phyloP scores from a whole-genome alignment of 2,888 invertebrate species.

The Cheilosia grossa region DNA sequence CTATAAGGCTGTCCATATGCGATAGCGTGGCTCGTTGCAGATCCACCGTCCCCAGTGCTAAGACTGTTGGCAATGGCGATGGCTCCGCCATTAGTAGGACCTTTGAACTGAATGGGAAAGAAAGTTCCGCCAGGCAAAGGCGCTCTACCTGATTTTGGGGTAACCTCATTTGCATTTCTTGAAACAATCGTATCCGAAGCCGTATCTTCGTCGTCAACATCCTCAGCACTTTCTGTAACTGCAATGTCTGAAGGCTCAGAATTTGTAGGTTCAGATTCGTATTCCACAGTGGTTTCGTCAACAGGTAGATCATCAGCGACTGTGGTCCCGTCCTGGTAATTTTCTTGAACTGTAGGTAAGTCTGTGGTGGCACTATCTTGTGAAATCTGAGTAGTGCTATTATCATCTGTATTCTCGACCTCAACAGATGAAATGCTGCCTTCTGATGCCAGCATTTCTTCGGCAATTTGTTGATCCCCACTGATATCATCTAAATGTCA shows the following conservation, averaged over 20 bases:
- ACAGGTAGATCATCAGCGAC: background rate
- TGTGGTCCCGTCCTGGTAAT: slow-evolving; percentile 61
- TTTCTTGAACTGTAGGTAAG: slow-evolving; percentile 2
- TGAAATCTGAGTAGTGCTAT: slow-evolving; percentile 61
- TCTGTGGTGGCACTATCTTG: background rate
- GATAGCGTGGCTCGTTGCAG: slow-evolving; percentile 77
- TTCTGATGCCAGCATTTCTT: slow-evolving; percentile 77
- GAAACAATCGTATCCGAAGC: slow-evolving; percentile 28
- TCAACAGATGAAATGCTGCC: background rate
- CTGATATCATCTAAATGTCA: slow-evolving; percentile 71
- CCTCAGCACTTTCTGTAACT: slow-evolving; percentile 50
- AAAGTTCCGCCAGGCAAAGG: slow-evolving; percentile 74
- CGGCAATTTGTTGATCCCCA: slow-evolving; percentile 73
- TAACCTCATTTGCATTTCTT: background rate
- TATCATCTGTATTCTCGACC: slow-evolving; percentile 50
- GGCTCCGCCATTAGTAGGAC: slow-evolving; percentile 70
- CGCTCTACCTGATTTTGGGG: slow-evolving; percentile 30
- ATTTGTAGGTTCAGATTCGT: slow-evolving; percentile 30
- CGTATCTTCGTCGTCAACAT: slow-evolving; percentile 53
- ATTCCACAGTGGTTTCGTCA: slow-evolving; percentile 24
- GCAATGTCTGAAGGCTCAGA: slow-evolving; percentile 9
- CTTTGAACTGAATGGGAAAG: slow-evolving; percentile 77
- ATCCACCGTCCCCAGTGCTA: slow-evolving; percentile 77
- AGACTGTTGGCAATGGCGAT: slow-evolving; percentile 78
- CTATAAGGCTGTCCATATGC: slow-evolving; percentile 76